Percentiles rank a stretch among this genome's conserved stretches.
These are phyloP conservation scores for Cyclina sinensis DNA, from an alignment of 1,140 invertebrate genomes.

Conservation along the genomic window DNA sequence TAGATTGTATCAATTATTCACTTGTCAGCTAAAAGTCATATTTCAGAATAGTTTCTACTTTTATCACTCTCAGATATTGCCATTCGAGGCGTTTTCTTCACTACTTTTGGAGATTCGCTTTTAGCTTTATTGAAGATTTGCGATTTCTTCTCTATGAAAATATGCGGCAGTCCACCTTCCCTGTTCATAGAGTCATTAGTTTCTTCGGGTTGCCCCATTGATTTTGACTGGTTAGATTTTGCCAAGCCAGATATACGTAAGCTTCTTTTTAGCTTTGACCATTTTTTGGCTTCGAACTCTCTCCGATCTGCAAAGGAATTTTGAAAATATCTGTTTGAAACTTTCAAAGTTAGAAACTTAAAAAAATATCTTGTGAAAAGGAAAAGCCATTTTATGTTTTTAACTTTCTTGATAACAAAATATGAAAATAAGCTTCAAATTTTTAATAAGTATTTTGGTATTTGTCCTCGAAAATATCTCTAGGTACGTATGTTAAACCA, in stretches of 20 bases:
- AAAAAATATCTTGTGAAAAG: too few species aligned
- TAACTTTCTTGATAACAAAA: too few species aligned
- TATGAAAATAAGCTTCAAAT: too few species aligned
- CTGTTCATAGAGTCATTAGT: neutral
- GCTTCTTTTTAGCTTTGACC: constrained; percentile 57
- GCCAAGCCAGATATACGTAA: constrained; percentile 22
- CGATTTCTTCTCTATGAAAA: neutral
- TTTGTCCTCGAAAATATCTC: too few species aligned
- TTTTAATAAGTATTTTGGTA: too few species aligned
- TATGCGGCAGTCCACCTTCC: constrained; percentile 5
- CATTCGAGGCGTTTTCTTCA: neutral
- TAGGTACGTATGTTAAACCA: too few species aligned
- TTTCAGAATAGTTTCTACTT: constrained; percentile 36
- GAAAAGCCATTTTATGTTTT: too few species aligned
- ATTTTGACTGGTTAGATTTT: constrained; percentile 15
- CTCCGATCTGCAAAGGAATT: too few species aligned
- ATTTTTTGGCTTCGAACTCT: constrained; percentile 54
- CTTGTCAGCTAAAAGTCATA: neutral
- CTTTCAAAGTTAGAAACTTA: too few species aligned
- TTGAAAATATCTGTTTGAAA: too few species aligned
- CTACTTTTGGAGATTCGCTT: neutral
- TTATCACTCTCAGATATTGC: neutral
- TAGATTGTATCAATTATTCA: too few species aligned
- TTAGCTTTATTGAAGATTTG: neutral
- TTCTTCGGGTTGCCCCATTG: neutral